Percentiles rank a stretch among this genome's conserved stretches.
Evolutionary conservation across 2,113 vertebrate genomes (phyloP).

Genomic region (Benitochromis conjunctus): DNA sequence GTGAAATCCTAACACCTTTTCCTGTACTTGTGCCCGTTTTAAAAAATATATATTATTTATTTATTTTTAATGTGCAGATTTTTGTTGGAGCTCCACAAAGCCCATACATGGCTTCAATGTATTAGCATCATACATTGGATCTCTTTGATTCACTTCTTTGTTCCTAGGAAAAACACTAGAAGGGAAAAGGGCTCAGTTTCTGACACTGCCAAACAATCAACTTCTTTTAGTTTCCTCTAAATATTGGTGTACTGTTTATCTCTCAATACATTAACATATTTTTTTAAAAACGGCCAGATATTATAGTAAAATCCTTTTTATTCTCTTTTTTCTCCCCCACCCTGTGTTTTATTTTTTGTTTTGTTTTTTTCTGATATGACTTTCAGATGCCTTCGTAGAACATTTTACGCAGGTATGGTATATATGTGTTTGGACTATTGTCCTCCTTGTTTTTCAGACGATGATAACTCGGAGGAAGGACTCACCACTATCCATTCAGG

Average conservation of each 20-base stretch:
- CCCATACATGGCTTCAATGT: not conserved
- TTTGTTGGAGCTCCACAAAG: not conserved
- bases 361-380: slow-evolving; percentile 28
- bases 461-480: slow-evolving; percentile 96
- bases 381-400: slow-evolving; percentile 70
- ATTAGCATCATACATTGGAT: not conserved
- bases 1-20: not conserved
- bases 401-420: slow-evolving; percentile 76
- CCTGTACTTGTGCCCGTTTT: not conserved
- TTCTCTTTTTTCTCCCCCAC: slow-evolving; percentile 68
- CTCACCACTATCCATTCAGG: slow-evolving; percentile 96
- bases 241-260: slow-evolving; percentile 8
- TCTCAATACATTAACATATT: slow-evolving; percentile 31
- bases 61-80: not conserved
- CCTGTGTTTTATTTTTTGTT: slow-evolving; percentile 51
- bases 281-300: not conserved
- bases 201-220: not conserved
- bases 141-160: not conserved
- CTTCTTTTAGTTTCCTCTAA: not conserved
- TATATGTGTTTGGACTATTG: slow-evolving; percentile 79
- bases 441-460: slow-evolving; percentile 82
- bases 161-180: not conserved
- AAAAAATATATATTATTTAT: not conserved
- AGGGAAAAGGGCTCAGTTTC: not conserved
- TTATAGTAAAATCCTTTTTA: slow-evolving; percentile 58